Conservation (phyloP, 1,140 invertebrate species). For the Helicorthomorpha holstii region DNA sequence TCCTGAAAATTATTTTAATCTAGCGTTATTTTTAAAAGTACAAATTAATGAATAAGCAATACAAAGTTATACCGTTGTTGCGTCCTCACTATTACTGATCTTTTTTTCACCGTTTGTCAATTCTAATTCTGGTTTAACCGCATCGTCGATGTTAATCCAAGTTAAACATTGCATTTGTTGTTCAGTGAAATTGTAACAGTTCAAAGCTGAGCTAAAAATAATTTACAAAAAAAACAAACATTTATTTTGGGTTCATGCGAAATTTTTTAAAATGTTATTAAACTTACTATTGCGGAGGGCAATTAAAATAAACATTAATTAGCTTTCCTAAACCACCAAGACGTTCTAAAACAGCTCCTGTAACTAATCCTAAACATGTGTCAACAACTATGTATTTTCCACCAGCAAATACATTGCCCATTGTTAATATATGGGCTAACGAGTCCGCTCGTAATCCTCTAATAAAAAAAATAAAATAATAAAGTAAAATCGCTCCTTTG, state of each 20-base stretch:
- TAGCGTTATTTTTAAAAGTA: neutral
- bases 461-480: conserved; percentile 10
- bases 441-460: conserved; percentile 59
- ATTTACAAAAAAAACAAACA: neutral
- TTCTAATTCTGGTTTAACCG: neutral
- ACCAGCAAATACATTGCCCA: conserved; percentile 55
- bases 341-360: conserved; percentile 53
- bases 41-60: neutral
- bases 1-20: conserved; percentile 2
- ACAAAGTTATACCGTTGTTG: neutral
- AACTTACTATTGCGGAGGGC: conserved; percentile 50
- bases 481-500: neutral
- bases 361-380: conserved; percentile 59
- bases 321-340: conserved; percentile 42
- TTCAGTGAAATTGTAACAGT: conserved; percentile 44
- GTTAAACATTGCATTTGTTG: conserved; percentile 14
- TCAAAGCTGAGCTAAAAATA: conserved; percentile 26
- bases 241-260: neutral
- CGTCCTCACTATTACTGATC: neutral
- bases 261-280: neutral
- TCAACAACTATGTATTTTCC: conserved; percentile 73
- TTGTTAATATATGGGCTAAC: conserved; percentile 65
- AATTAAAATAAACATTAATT: conserved; percentile 60
- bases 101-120: neutral
- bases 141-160: conserved; percentile 9